Evolutionary conservation across 92 coral and sea anemone species (phyloP), one percentile per base, ranked within the genome.

Genomic region (Paramuricea clavata): DNA sequence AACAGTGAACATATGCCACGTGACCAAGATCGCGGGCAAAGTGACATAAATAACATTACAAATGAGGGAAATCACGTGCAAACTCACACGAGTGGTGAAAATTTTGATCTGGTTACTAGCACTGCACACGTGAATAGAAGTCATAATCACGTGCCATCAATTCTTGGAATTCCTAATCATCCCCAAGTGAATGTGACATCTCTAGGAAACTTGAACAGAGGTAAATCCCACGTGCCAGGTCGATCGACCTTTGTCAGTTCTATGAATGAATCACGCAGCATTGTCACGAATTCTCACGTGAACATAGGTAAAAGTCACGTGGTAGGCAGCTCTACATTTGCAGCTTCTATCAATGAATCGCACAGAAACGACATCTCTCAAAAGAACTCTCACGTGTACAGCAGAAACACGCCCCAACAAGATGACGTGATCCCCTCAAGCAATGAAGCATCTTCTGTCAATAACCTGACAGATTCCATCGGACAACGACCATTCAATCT

Each of bases 401-500:
- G 54, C 10, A 6, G 15, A 47, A 47, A 10, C 7, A 15, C 19
- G 2, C 19, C 54, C 2, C 54, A 47, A 2, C 16, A 47, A 47
- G 42, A 36, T 36, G 4, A 8, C 42, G 13, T 15, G 19, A 17
- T 15, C 1, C 54, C 7, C 19, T 1, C 54, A 47, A 47, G 13
- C 54, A 47, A 15, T 47, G 54, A 47, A 1, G 1, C 54, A 2
- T 2, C 54, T 15, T 47, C 54, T 47, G 54, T 47, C 7, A 47
- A 47, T 15, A 47, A 47, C 54, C 54, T 47, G 54, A 15, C 16
- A 47, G 54, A n/a, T 52, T 16, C 69, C 23, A 34, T 28, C 32
- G 64, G 13, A 26, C 69, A 78, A 22, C 28, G 70, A 56, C n/a
- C 68, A 19, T 78, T 78, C 34, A 78, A 35, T 28, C 69, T 78